Evolutionary conservation across 2,888 invertebrate species (phyloP), one percentile per base, ranked within the genome.

Genomic region (Trissoscelio sp.): DNA sequence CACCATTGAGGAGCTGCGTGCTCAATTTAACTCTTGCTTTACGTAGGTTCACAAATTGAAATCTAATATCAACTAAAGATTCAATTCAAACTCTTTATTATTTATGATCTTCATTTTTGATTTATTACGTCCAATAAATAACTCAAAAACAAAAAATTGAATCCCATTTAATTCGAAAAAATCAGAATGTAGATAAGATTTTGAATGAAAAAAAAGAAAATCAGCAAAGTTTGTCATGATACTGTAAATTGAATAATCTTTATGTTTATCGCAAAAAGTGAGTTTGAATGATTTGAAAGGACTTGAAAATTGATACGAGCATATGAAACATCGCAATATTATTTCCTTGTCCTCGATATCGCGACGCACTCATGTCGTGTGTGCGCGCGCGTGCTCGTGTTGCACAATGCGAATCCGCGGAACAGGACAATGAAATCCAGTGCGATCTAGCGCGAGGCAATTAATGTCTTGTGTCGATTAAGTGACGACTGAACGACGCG

Each of bases 11-110:
- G 95, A 95, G 88, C 91, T 95, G 82, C 94, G 95, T 60, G 93
- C 94, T 75, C 95, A 95, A 88, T 93, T 95, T 89, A 94, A 94
- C 90, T 95, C 95, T 83, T 95, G 95, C 89, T 95, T 95, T 90
- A 94, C 94, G 90, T 93, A 87, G 92, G 93, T 92, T 58, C 0
- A 14, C 11, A 12, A 14, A 64, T 57, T 62, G 1, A 46, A 58
- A 39, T 62, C 31, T 20, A 62, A 31, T 42, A 20, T 34, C 34
- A 62, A 31, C 18, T 31, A 31, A 11, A 14, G 9, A 14, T 24
- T 16, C 7, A 34, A 34, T 48, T 46, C 24, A n/a, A n/a, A n/a
- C n/a, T n/a, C n/a, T n/a, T n/a, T n/a, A n/a, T n/a, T 11, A 14
- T 28, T 51, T 51, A 28, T 51, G 28, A 12, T 20, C 28, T 51